A percentile compares a stretch with the other conserved stretches of the same genome.
phyloP scores from a whole-genome alignment of 2,113 vertebrate species.

The Lanius collurio region DNA sequence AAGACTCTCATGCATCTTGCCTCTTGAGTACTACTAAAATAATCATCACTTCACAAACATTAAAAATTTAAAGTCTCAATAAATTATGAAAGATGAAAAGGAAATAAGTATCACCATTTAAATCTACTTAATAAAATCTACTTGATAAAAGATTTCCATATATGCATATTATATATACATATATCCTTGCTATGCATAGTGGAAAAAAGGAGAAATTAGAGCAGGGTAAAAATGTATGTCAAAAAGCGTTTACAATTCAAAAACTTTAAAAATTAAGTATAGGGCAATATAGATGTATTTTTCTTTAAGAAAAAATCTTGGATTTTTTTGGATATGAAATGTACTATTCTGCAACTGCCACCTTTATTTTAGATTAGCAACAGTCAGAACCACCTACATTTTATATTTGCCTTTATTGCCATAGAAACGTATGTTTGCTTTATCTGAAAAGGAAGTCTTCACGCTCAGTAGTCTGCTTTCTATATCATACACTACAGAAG shows the following conservation, averaged over 20 bases:
- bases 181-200: background rate
- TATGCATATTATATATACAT: background rate
- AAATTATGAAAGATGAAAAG: background rate
- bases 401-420: slow-evolving; percentile 48
- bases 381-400: slow-evolving; percentile 60
- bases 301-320: background rate
- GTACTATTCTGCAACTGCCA: slow-evolving; percentile 9
- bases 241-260: background rate
- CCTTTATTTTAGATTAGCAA: slow-evolving; percentile 45
- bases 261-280: background rate
- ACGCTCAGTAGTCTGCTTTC: background rate
- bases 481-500: background rate
- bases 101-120: background rate
- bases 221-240: background rate
- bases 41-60: background rate
- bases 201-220: background rate
- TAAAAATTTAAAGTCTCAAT: background rate
- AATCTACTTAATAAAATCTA: background rate
- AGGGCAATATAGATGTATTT: background rate
- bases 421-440: slow-evolving; percentile 54
- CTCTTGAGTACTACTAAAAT: background rate
- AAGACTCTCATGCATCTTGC: background rate
- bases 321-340: background rate
- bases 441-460: slow-evolving; percentile 23
- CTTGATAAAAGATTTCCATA: background rate